Percentiles rank a stretch among this genome's conserved stretches.
These are phyloP conservation scores for Chunga burmeisteri DNA, from an alignment of 2,113 vertebrate species.

Conservation along the genomic window DNA sequence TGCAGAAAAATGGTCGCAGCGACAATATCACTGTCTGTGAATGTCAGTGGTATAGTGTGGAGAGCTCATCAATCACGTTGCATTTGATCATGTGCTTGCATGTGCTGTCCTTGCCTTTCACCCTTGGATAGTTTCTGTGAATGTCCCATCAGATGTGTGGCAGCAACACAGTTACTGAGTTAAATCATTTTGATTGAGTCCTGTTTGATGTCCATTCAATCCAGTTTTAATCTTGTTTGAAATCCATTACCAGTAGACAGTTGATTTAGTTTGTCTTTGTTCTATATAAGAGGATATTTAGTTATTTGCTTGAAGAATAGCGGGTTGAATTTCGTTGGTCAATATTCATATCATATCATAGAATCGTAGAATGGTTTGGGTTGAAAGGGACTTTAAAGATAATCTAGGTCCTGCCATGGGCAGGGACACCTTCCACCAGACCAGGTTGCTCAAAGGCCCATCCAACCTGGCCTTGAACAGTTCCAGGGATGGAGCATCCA, in stretches of 20 bases:
- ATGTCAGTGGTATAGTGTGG: background rate
- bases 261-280: background rate
- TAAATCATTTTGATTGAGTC: background rate
- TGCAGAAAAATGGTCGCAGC: background rate
- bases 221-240: background rate
- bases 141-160: background rate
- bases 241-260: background rate
- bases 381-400: no score
- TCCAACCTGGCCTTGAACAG: no score
- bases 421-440: no score
- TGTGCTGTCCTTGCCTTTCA: background rate
- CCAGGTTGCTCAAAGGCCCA: no score
- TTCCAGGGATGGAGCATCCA: no score
- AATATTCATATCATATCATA: no score
- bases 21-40: background rate
- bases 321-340: background rate
- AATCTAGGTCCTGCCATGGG: no score
- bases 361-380: no score
- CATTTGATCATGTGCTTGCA: rapidly evolving
- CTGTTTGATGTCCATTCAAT: background rate
- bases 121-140: background rate
- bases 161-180: background rate
- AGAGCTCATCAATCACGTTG: background rate
- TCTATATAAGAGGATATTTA: background rate
- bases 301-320: background rate